Conservation (phyloP, 2,113 vertebrate species). For the Tragelaphus scriptus region DNA sequence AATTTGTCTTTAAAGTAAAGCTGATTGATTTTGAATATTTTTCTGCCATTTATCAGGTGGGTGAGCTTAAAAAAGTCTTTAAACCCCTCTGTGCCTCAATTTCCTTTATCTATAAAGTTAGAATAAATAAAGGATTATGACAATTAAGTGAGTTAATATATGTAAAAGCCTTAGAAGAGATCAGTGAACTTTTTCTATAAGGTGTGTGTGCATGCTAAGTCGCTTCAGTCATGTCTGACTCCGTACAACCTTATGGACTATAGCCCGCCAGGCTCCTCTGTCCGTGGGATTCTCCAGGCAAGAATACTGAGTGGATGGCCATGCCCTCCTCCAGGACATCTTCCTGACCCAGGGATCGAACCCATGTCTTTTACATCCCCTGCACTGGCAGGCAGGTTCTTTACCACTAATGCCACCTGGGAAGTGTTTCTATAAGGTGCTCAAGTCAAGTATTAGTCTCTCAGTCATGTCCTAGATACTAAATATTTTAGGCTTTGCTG, state of each 20-base stretch:
- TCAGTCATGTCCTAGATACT: neutral
- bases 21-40: neutral
- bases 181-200: neutral
- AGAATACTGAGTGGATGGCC: neutral
- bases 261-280: neutral
- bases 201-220: neutral
- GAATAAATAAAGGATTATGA: neutral
- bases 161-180: neutral
- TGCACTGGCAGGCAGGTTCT: neutral
- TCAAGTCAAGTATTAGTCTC: neutral
- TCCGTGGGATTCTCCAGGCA: neutral
- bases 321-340: neutral
- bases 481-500: neutral
- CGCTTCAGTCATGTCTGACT: neutral
- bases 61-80: neutral
- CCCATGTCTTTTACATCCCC: neutral
- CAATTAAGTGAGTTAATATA: neutral
- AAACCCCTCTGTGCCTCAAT: neutral
- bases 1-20: slow-evolving; percentile 7
- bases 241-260: neutral
- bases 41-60: neutral
- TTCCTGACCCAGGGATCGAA: neutral
- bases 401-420: neutral
- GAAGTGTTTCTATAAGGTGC: neutral
- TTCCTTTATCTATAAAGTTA: neutral